phyloP scores from a whole-genome alignment of 2,888 invertebrate genomes.

The Panopea generosa region DNA sequence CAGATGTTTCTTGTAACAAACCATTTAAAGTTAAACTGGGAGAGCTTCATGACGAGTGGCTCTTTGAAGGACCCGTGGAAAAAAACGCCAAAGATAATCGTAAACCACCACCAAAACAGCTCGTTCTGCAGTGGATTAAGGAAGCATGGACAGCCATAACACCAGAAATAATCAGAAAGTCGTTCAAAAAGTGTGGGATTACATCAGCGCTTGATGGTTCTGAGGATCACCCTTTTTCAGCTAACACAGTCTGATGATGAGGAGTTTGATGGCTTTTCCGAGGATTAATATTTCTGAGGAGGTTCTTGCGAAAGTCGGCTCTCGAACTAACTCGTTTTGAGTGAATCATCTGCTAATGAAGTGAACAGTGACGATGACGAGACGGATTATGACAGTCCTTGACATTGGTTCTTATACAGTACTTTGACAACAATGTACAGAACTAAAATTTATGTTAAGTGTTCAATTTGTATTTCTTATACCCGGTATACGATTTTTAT shows the following conservation, averaged over 20 bases:
- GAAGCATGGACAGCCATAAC: conserved; percentile 20
- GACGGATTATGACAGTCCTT: too few species aligned
- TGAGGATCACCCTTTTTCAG: conserved; percentile 29
- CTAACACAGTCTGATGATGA: conserved; percentile 14
- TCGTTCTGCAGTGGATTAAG: conserved; percentile 27
- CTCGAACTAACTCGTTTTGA: too few species aligned
- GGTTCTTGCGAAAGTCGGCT: too few species aligned
- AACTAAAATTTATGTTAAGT: too few species aligned
- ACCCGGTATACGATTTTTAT: too few species aligned
- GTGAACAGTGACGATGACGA: too few species aligned
- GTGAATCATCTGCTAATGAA: too few species aligned
- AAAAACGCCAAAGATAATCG: conserved; percentile 18
- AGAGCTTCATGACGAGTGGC: conserved; percentile 37
- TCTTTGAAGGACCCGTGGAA: conserved; percentile 12
- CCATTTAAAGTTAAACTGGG: conserved; percentile 40
- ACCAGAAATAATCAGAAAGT: conserved; percentile 22
- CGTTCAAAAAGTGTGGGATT: conserved; percentile 34
- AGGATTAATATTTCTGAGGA: too few species aligned
- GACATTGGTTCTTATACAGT: too few species aligned
- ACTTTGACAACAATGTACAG: too few species aligned
- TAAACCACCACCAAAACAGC: conserved; percentile 4
- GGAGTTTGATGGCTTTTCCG: conserved; percentile 10
- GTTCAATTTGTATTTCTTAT: too few species aligned
- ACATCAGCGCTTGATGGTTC: conserved; percentile 28
- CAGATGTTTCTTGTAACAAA: conserved; percentile 34